These are phyloP conservation scores for Osmerus eperlanus DNA, from an alignment of 2,113 vertebrate species.

Conservation along the genomic window DNA sequence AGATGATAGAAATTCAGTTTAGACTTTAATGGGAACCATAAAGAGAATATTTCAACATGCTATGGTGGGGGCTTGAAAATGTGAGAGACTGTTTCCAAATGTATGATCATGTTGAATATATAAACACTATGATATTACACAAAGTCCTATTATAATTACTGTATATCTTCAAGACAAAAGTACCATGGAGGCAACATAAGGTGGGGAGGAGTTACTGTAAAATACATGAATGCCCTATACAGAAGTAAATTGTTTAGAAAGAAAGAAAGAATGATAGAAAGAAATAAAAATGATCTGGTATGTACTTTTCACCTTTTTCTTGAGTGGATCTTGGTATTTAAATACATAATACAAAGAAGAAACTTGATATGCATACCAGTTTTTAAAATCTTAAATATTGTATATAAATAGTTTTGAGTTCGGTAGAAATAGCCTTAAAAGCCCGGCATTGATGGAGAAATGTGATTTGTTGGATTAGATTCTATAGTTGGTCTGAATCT, in stretches of 20 bases:
- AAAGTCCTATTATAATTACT: neutral
- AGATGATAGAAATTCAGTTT: slow-evolving; percentile 30
- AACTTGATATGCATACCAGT: no score
- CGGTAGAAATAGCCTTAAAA: no score
- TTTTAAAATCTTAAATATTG: no score
- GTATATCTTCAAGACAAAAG: neutral
- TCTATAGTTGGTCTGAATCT: slow-evolving; percentile 25
- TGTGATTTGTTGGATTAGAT: slow-evolving; percentile 16
- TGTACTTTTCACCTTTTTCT: no score
- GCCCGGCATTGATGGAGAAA: slow-evolving; percentile 30
- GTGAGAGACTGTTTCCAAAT: slow-evolving; percentile 33
- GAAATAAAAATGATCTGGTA: no score
- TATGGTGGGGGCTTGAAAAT: slow-evolving; percentile 35
- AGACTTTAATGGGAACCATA: slow-evolving; percentile 37
- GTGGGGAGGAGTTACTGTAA: no score
- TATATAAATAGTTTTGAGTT: no score
- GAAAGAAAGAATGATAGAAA: no score
- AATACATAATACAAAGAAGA: no score
- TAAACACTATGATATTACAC: slow-evolving; percentile 6
- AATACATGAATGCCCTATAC: no score
- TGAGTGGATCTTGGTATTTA: no score
- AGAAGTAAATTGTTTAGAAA: no score
- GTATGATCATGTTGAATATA: slow-evolving; percentile 37
- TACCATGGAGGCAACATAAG: neutral
- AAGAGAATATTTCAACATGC: slow-evolving; percentile 41